phyloP scores from a whole-genome alignment of 2,797 vertebrate genomes.

The Phoxinus dragarum region DNA sequence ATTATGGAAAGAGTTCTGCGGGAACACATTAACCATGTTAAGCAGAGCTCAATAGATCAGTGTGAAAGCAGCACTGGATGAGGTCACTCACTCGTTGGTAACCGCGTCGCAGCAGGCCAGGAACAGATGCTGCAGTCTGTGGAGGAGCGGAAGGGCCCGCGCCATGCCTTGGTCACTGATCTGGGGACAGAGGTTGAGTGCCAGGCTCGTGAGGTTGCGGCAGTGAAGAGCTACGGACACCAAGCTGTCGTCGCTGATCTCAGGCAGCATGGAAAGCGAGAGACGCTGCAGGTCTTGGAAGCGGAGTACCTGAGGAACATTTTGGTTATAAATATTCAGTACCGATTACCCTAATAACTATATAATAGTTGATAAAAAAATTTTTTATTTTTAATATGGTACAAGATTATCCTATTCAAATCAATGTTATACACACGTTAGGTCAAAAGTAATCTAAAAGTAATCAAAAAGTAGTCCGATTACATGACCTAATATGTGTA shows the following conservation, averaged over 20 bases:
- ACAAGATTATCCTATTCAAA: neutral
- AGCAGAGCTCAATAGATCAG: neutral
- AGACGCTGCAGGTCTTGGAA: slow-evolving; percentile 80
- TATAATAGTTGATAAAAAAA: too few relatives aligned
- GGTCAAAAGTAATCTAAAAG: neutral
- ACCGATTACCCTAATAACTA: too few relatives aligned
- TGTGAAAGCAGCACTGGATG: neutral
- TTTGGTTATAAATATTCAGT: neutral
- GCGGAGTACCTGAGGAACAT: slow-evolving; percentile 75
- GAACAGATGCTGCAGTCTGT: slow-evolving; percentile 81
- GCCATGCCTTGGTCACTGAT: slow-evolving; percentile 80
- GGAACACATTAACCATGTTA: neutral
- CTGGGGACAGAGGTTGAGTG: slow-evolving; percentile 79
- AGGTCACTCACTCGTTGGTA: slow-evolving; percentile 77
- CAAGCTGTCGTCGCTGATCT: slow-evolving; percentile 81
- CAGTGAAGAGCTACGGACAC: slow-evolving; percentile 78
- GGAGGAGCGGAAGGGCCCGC: slow-evolving; percentile 72
- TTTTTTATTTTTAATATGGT: neutral
- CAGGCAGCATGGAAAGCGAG: slow-evolving; percentile 81
- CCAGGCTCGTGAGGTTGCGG: slow-evolving; percentile 79
- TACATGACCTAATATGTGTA: neutral
- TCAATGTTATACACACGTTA: neutral
- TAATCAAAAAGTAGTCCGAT: neutral
- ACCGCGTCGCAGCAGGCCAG: slow-evolving; percentile 82
- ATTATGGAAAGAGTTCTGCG: slow-evolving; percentile 79